Evolutionary conservation across 2,888 invertebrate species (phyloP).

Genomic region (Rhimphoctona megacephalus): DNA sequence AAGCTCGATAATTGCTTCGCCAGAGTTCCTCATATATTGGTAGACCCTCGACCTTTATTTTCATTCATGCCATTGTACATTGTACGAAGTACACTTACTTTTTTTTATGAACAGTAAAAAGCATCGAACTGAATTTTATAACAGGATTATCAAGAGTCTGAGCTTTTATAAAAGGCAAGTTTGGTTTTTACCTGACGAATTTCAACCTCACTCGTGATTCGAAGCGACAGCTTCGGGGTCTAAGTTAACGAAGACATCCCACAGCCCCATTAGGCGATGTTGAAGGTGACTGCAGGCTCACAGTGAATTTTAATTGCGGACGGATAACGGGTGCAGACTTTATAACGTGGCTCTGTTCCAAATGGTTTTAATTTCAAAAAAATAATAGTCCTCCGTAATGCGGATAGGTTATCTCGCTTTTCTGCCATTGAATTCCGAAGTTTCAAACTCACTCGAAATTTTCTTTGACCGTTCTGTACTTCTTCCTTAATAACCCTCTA

Average conservation of each 20-base stretch:
- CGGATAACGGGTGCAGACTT: conserved; percentile 60
- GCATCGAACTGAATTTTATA: conserved; percentile 51
- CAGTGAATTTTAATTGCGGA: conserved; percentile 70
- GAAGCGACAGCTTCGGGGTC: conserved; percentile 48
- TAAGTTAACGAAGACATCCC: conserved; percentile 68
- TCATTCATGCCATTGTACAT: conserved; percentile 4
- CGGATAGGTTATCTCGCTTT: conserved; percentile 20
- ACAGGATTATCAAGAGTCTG: conserved; percentile 39
- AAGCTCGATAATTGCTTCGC: background rate
- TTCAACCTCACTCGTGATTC: conserved; percentile 46
- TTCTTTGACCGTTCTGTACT: conserved; percentile 30
- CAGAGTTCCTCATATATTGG: background rate
- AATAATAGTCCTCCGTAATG: conserved; percentile 62
- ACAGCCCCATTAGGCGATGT: conserved; percentile 67
- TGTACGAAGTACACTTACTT: background rate
- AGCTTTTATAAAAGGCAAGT: conserved; percentile 34
- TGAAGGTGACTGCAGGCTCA: conserved; percentile 35
- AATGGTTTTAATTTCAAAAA: conserved; percentile 63
- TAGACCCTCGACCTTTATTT: background rate
- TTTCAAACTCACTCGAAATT: conserved; percentile 22
- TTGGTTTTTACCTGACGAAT: conserved; percentile 49
- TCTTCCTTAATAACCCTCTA: conserved; percentile 45
- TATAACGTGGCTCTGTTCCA: conserved; percentile 61
- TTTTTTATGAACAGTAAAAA: background rate
- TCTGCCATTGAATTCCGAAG: conserved; percentile 31